A percentile compares a stretch with the other conserved stretches of the same genome.
Evolutionary conservation across 2,113 vertebrate species (phyloP).

Genomic region (Danionella cerebrum): DNA sequence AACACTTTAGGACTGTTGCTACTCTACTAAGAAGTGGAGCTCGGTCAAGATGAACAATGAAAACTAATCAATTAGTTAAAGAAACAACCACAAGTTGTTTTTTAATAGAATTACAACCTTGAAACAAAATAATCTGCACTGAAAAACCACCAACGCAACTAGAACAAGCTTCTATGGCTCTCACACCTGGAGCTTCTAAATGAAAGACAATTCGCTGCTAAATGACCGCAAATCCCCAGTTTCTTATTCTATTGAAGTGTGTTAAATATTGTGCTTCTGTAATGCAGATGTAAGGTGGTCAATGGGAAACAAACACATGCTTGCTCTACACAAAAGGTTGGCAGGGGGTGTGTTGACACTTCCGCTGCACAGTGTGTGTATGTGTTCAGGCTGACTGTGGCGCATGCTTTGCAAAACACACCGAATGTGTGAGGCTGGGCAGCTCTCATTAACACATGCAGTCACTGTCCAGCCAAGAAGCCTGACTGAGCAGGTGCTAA

Average conservation of each 20-base stretch:
- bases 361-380: slow-evolving; percentile 3
- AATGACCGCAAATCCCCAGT: neutral
- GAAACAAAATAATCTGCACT: too few species aligned
- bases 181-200: too few species aligned
- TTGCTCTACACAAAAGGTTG: slow-evolving; percentile 27
- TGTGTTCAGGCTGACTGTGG: slow-evolving; percentile 27
- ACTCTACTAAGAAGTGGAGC: too few species aligned
- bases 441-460: slow-evolving; percentile 40
- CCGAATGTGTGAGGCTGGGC: slow-evolving; percentile 21
- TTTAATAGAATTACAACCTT: too few species aligned
- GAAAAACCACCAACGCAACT: too few species aligned
- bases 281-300: neutral
- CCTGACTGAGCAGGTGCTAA: slow-evolving; percentile 35
- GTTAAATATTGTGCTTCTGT: neutral
- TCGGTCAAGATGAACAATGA: too few species aligned
- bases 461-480: slow-evolving; percentile 33
- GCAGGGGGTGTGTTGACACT: slow-evolving; percentile 35
- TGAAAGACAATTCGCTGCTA: too few species aligned
- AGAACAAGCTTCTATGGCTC: too few species aligned
- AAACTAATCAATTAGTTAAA: too few species aligned
- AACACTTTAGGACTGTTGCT: too few species aligned
- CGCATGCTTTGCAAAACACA: slow-evolving; percentile 28
- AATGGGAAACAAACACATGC: neutral
- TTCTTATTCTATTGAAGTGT: neutral
- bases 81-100: too few species aligned